phyloP scores from a whole-genome alignment of 92 coral and sea anemone species.

The Galaxea fascicularis region DNA sequence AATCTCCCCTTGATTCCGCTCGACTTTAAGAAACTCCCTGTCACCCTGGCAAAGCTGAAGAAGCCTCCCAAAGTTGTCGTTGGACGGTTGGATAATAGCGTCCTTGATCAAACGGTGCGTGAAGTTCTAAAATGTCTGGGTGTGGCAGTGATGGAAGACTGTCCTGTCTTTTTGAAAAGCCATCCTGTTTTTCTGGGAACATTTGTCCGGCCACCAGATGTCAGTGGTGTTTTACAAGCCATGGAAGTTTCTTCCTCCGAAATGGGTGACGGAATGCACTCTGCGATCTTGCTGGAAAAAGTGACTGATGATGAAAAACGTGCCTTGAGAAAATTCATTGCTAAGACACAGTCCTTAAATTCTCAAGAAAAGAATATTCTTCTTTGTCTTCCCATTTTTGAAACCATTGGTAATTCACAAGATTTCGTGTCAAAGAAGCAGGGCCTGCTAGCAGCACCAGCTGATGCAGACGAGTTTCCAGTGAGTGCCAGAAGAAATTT shows the following conservation, averaged over 20 bases:
- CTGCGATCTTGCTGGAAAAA: background rate
- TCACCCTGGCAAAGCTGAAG: conserved; percentile 49
- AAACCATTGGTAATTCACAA: conserved; percentile 41
- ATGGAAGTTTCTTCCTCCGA: conserved; percentile 8
- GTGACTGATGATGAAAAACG: conserved; percentile 42
- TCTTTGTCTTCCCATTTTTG: conserved; percentile 60
- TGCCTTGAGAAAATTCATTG: conserved; percentile 52
- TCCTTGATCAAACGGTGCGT: conserved; percentile 16
- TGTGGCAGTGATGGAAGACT: conserved; percentile 55
- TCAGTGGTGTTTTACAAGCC: conserved; percentile 62
- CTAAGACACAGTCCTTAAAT: conserved; percentile 21
- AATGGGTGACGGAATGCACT: background rate
- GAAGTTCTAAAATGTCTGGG: conserved; percentile 50
- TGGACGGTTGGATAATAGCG: conserved; percentile 7
- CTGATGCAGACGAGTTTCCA: conserved; percentile 31
- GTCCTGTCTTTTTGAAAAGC: conserved; percentile 41
- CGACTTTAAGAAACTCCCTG: conserved; percentile 11
- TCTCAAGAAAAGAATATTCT: conserved; percentile 33
- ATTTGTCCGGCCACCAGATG: conserved; percentile 66
- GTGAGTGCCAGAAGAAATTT: conserved; percentile 31
- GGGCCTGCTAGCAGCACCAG: conserved; percentile 43
- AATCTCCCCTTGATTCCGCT: conserved; percentile 77
- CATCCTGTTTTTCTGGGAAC: conserved; percentile 57
- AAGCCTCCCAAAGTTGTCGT: conserved; percentile 53
- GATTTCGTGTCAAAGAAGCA: conserved; percentile 33